A percentile compares a stretch with the other conserved stretches of the same genome.
phyloP scores from a whole-genome alignment of 2,797 vertebrate species.

The Hippopotamyrus pictus region DNA sequence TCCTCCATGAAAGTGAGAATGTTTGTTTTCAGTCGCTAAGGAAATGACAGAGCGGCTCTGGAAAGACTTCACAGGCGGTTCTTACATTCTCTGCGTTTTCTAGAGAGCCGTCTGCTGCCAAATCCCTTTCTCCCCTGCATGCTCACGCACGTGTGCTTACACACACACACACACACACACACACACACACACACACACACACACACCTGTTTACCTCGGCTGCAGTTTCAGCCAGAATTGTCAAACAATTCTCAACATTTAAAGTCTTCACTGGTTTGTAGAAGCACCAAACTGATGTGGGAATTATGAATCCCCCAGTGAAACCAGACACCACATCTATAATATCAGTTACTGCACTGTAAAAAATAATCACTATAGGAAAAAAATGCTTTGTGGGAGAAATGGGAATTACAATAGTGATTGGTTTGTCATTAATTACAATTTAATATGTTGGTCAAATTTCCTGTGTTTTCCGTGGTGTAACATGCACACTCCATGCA shows the following conservation, averaged over 20 bases:
- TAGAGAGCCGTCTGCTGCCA: constrained; percentile 6
- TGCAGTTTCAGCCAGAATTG: neutral
- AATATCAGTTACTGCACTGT: neutral
- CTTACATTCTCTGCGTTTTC: constrained; percentile 9
- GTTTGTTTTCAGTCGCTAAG: constrained; percentile 63
- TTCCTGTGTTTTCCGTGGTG: neutral
- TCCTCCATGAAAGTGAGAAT: constrained; percentile 57
- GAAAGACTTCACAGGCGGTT: constrained; percentile 25
- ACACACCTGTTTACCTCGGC: neutral
- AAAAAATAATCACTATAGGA: neutral
- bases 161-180: neutral
- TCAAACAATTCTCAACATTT: neutral
- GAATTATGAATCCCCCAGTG: neutral
- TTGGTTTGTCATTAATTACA: neutral
- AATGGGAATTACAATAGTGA: neutral
- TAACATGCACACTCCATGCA: neutral
- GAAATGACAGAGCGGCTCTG: constrained; percentile 60
- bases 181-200: neutral
- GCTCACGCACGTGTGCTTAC: neutral
- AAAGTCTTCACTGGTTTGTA: neutral
- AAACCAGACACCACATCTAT: neutral
- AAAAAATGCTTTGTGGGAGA: neutral
- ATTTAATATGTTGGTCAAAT: neutral
- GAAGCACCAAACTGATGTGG: neutral
- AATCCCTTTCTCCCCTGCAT: constrained; percentile 6